phyloP scores from a whole-genome alignment of 2,888 invertebrate genomes.

The Phyto melanocephala region DNA sequence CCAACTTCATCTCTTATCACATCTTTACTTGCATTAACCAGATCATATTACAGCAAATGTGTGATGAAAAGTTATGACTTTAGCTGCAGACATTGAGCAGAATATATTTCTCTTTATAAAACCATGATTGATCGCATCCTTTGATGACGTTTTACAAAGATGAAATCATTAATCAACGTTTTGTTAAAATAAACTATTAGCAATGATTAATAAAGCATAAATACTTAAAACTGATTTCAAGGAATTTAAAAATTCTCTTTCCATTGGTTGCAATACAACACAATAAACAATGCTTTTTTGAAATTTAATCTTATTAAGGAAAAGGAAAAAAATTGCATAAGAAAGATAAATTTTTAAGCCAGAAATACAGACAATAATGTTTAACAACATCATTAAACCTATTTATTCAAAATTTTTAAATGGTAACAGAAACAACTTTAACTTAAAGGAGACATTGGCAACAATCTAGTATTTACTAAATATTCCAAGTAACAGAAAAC shows the following conservation, averaged over 20 bases:
- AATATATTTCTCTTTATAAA: neutral
- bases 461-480: constrained; percentile 34
- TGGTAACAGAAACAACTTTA: constrained; percentile 22
- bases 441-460: constrained; percentile 28
- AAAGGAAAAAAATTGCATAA: neutral
- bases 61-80: constrained; percentile 5
- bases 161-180: constrained; percentile 40
- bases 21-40: neutral
- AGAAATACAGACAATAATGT: constrained; percentile 16
- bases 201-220: constrained; percentile 58
- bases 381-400: constrained; percentile 57
- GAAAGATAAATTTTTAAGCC: constrained; percentile 9
- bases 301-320: constrained; percentile 56
- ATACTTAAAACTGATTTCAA: constrained; percentile 39
- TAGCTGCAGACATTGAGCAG: constrained; percentile 6
- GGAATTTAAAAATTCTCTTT: constrained; percentile 12
- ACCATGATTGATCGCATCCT: constrained; percentile 44
- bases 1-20: neutral
- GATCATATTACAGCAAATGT: neutral
- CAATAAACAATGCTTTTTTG: constrained; percentile 23
- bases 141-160: constrained; percentile 13
- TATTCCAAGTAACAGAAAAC: constrained; percentile 15
- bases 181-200: constrained; percentile 37
- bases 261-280: neutral
- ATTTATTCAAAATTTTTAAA: constrained; percentile 45